Percentiles rank a stretch among this genome's conserved stretches.
phyloP scores from a whole-genome alignment of 2,888 invertebrate species.

The Microplitis deprimator region DNA sequence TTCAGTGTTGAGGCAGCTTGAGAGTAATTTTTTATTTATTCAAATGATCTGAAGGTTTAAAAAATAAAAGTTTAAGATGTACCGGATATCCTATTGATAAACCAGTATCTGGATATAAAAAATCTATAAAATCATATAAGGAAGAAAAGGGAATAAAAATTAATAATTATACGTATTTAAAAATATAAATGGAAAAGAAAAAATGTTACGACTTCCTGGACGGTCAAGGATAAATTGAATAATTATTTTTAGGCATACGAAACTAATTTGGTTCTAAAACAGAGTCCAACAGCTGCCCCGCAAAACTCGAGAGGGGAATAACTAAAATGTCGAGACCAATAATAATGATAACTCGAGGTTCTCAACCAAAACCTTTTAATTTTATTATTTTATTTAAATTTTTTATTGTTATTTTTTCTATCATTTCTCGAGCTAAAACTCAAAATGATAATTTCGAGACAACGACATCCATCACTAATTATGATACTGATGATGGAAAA shows the following conservation, averaged over 20 bases:
- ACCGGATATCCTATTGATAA: conserved; percentile 19
- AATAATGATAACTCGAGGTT: conserved; percentile 56
- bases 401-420: conserved; percentile 24
- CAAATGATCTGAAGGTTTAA: too few relatives aligned
- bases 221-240: conserved; percentile 3
- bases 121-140: background rate
- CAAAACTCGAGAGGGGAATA: conserved; percentile 9
- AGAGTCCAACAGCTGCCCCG: conserved; percentile 10
- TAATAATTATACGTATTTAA: background rate
- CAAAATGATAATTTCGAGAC: conserved; percentile 14
- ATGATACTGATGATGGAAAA: conserved; percentile 23
- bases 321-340: conserved; percentile 63
- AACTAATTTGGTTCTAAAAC: conserved; percentile 18
- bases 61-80: background rate
- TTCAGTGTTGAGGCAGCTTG: background rate
- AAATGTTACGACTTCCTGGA: conserved; percentile 12
- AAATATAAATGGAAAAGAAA: conserved; percentile 6
- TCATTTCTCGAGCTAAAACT: conserved; percentile 29
- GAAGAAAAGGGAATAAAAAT: background rate
- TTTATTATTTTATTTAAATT: conserved; percentile 11
- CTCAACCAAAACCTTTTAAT: conserved; percentile 41
- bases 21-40: too few relatives aligned
- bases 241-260: conserved; percentile 19
- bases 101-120: background rate
- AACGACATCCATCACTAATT: conserved; percentile 2